phyloP scores from a whole-genome alignment of 2,888 invertebrate genomes.

The Drosophila hawaiiensis region DNA sequence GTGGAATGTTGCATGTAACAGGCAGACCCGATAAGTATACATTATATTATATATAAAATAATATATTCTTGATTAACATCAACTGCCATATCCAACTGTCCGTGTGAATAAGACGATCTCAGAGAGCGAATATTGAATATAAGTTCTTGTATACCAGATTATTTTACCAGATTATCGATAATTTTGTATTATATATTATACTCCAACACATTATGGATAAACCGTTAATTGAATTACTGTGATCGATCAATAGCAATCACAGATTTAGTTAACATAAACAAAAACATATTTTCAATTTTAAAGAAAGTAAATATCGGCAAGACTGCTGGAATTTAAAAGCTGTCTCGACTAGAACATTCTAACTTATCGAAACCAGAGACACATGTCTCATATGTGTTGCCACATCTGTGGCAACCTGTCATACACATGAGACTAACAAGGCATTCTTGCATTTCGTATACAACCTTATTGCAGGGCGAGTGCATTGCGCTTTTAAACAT shows the following conservation, averaged over 20 bases:
- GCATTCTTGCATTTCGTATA: background rate
- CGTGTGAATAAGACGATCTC: background rate
- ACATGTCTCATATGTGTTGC: background rate
- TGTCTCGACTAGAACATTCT: background rate
- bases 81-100: background rate
- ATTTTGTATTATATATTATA: background rate
- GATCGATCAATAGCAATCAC: background rate
- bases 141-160: background rate
- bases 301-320: background rate
- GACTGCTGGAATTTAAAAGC: background rate
- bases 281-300: background rate
- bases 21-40: background rate
- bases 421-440: too few species aligned
- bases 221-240: too few species aligned
- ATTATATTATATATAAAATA: too few species aligned
- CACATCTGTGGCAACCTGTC: slow-evolving; percentile 8
- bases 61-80: background rate
- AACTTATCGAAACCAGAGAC: background rate
- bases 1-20: background rate
- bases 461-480: background rate
- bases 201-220: background rate
- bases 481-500: slow-evolving; percentile 19
- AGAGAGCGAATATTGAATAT: background rate
- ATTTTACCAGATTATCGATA: too few species aligned
- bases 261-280: background rate